Conservation (phyloP, 2,797 vertebrate genomes). For the Pelodytes ibericus region DNA sequence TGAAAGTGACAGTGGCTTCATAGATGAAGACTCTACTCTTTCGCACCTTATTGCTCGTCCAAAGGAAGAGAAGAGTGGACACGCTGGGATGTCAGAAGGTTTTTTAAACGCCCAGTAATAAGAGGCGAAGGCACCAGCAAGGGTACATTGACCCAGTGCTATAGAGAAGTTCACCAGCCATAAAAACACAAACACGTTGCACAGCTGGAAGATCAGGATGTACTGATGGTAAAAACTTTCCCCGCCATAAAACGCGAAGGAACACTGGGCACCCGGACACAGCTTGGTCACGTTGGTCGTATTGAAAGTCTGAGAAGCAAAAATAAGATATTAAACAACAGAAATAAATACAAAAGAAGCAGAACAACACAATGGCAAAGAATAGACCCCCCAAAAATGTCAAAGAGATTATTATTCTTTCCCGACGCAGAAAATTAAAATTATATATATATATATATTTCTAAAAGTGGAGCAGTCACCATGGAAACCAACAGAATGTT, state of each 20-base stretch:
- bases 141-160: slow-evolving; percentile 93
- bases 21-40: background rate
- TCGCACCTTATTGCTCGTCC: slow-evolving; percentile 86
- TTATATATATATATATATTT: too few relatives aligned
- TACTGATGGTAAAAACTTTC: slow-evolving; percentile 86
- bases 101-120: slow-evolving; percentile 96
- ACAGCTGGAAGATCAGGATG: slow-evolving; percentile 87
- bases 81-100: slow-evolving; percentile 86
- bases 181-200: slow-evolving; percentile 90
- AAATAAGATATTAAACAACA: slow-evolving; percentile 16
- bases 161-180: slow-evolving; percentile 95
- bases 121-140: slow-evolving; percentile 93
- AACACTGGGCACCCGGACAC: slow-evolving; percentile 86
- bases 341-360: background rate
- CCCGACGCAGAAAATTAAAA: too few relatives aligned
- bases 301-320: slow-evolving; percentile 82
- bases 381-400: too few relatives aligned
- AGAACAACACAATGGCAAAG: background rate
- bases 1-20: background rate
- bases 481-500: too few relatives aligned
- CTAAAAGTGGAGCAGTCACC: too few relatives aligned
- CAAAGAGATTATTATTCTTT: too few relatives aligned
- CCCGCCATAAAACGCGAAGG: slow-evolving; percentile 92
- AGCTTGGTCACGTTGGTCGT: slow-evolving; percentile 78
- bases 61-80: slow-evolving; percentile 87